Evolutionary conservation across 2,797 vertebrate species (phyloP), one percentile per base, ranked within the genome.

Genomic region (Sphaeramia orbicularis): DNA sequence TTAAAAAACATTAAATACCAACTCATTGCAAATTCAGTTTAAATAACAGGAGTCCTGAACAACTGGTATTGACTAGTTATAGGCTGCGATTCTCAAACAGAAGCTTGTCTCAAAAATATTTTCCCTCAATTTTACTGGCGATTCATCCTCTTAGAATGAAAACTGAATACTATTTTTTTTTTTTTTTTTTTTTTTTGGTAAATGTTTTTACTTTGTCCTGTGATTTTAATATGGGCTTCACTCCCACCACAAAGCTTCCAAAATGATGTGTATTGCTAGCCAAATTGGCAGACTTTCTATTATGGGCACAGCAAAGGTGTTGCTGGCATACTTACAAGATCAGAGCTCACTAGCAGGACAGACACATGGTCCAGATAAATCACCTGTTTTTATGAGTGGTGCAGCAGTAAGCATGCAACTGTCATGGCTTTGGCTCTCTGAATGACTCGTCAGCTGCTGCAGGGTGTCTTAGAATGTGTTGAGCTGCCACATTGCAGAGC

Each of bases 351-450:
- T 70, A 72, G 65, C 69, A 49, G 65, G 76, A 72, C 71, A 18
- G 73, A 58, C 90, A 89, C 84, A 83, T 85, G 78, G 65, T 86
- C 61, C 64, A 70, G 65, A 91, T 91, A 91, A 91, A 92, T 92
- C 89, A 86, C 58, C 67, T 60, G 58, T 62, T 86, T 86, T 88
- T 91, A 82, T 87, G 83, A 70, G 61, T 60, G 78, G 55, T 45
- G 69, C 72, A 67, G 79, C 68, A 81, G 85, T 63, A 82, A 74
- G 84, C 78, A 75, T 86, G 81, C 79, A 58, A 83, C 83, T 85
- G 85, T 78, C 49, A 1, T 0, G 57, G 60, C 58, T 45, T 40
- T 53, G 49, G 54, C 49, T 81, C 4, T 21, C 63, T 45, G 72
- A 80, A 45, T 63, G 76, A 78, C 76, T 78, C 4, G 59, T 89